Percentiles rank a stretch among this genome's conserved stretches.
These are phyloP conservation scores for Pelmatolapia mariae DNA, from an alignment of 2,113 vertebrate genomes.

Conservation along the genomic window DNA sequence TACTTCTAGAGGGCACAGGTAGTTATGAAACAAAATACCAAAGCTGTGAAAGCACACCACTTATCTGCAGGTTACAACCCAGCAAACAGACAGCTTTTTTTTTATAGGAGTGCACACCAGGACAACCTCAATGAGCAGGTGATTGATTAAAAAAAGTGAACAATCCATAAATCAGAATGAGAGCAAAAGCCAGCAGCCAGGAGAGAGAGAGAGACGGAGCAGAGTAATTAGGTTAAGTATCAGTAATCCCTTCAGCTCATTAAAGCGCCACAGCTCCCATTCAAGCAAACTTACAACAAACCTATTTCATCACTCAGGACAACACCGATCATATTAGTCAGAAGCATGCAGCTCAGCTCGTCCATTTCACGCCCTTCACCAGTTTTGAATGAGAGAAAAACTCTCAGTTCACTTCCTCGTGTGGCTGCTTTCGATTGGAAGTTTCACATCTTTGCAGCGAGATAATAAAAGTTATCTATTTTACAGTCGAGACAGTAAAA, in stretches of 20 bases:
- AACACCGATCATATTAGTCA: neutral
- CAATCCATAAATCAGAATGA: conserved; percentile 36
- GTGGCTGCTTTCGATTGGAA: neutral
- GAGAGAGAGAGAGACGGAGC: conserved; percentile 22
- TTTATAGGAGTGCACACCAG: neutral
- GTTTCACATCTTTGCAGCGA: neutral
- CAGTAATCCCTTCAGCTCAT: conserved; percentile 68
- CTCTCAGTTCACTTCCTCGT: neutral
- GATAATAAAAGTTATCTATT: neutral
- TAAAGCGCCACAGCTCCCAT: conserved; percentile 54
- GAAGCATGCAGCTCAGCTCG: neutral
- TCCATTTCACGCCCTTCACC: neutral
- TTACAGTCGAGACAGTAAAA: neutral
- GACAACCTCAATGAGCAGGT: neutral
- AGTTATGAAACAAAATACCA: neutral
- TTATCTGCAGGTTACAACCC: neutral
- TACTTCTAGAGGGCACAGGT: neutral
- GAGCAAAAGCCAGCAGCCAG: conserved; percentile 44
- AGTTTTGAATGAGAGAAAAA: neutral
- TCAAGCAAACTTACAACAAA: conserved; percentile 45
- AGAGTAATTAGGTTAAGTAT: conserved; percentile 77
- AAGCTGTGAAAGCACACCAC: neutral
- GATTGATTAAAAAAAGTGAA: conserved; percentile 33
- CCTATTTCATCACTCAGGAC: neutral
- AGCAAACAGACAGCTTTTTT: neutral